phyloP scores from a whole-genome alignment of 1,140 invertebrate genomes.

The Magallana gigas region DNA sequence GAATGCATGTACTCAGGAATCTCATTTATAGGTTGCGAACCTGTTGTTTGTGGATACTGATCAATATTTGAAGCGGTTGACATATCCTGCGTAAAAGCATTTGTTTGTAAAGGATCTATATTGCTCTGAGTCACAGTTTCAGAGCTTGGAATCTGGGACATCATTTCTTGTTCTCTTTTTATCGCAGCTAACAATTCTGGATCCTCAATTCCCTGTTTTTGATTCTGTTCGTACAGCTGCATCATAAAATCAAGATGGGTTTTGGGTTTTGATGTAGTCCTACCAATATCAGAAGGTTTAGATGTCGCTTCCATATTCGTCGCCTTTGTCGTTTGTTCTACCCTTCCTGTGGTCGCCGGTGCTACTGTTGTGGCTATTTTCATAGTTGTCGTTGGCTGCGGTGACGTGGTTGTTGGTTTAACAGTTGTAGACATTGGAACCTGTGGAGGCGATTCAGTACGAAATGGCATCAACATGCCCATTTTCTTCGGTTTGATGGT shows the following conservation, averaged over 20 bases:
- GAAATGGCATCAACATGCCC: neutral
- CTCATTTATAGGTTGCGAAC: neutral
- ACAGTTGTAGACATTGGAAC: neutral
- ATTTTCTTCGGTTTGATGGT: neutral
- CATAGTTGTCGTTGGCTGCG: neutral
- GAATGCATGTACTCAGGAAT: neutral
- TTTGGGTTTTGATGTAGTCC: neutral
- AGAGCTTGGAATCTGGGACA: neutral
- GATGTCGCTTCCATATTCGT: neutral
- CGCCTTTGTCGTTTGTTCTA: neutral
- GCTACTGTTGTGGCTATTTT: neutral
- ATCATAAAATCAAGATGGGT: neutral
- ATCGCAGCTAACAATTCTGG: conserved; percentile 6
- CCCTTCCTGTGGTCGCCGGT: neutral
- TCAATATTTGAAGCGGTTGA: neutral
- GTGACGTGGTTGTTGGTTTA: neutral
- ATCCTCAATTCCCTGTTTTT: neutral
- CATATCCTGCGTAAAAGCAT: neutral
- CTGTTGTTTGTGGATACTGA: neutral
- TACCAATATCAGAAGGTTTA: neutral
- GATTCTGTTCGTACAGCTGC: neutral
- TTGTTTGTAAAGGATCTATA: neutral
- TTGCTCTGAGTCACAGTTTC: neutral
- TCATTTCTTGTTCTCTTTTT: neutral
- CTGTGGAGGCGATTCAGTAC: neutral